Percentiles rank a stretch among this genome's conserved stretches.
These are phyloP conservation scores for Oceanites oceanicus DNA, from an alignment of 2,113 vertebrate species.

Conservation along the genomic window DNA sequence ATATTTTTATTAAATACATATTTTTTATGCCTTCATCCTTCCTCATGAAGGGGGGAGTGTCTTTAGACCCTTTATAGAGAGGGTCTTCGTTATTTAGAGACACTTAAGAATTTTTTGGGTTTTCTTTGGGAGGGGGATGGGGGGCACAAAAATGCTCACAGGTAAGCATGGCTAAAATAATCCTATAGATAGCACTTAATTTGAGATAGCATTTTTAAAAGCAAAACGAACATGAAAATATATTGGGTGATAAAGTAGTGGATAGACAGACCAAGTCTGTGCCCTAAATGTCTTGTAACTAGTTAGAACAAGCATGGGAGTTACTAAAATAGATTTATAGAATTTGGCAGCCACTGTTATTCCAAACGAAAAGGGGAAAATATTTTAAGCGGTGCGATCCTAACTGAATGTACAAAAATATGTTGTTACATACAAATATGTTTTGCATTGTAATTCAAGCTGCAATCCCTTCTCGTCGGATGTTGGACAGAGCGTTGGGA, in stretches of 20 bases:
- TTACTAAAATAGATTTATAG: background rate
- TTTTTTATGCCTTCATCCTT: background rate
- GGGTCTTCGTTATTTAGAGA: background rate
- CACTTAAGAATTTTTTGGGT: background rate
- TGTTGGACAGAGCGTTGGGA: constrained; percentile 58
- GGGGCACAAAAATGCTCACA: background rate
- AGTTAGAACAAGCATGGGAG: background rate
- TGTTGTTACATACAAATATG: background rate
- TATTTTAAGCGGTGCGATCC: background rate
- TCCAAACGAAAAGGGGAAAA: background rate
- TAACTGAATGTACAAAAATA: background rate
- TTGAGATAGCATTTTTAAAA: background rate
- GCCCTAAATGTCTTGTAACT: background rate
- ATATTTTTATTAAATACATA: background rate
- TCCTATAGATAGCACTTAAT: background rate
- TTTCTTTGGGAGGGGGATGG: background rate
- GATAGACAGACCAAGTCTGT: background rate
- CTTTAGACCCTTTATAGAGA: background rate
- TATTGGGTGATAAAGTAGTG: background rate
- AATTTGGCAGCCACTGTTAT: background rate
- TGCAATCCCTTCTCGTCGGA: background rate
- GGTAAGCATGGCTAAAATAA: background rate
- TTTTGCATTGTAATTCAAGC: background rate
- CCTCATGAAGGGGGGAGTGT: background rate
- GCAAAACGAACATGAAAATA: background rate